These are phyloP conservation scores for Phrynosoma platyrhinos DNA, from an alignment of 2,113 vertebrate species.

Conservation along the genomic window DNA sequence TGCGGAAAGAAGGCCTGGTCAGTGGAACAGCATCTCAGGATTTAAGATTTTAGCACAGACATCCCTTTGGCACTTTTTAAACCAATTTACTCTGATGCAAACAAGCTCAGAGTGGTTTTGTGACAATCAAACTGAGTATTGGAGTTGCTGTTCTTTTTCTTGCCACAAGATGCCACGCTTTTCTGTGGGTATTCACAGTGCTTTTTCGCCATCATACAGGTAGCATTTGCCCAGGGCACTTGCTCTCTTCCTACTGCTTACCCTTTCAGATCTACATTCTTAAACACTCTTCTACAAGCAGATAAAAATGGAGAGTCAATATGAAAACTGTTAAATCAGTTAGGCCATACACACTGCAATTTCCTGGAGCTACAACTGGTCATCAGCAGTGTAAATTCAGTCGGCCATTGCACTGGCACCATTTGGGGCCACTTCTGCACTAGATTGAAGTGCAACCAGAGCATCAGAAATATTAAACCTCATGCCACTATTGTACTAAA, in stretches of 20 bases:
- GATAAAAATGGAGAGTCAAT: neutral
- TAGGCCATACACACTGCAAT: too few relatives aligned
- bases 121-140: neutral
- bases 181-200: neutral
- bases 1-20: neutral
- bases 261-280: neutral
- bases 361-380: neutral
- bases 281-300: neutral
- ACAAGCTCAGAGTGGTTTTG: neutral
- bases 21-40: conserved; percentile 20
- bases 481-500: neutral
- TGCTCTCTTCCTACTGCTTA: too few relatives aligned
- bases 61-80: conserved; percentile 20
- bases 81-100: neutral
- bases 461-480: neutral
- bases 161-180: neutral
- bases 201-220: neutral
- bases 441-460: neutral
- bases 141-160: neutral
- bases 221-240: neutral
- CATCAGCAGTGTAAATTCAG: neutral
- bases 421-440: neutral
- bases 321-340: neutral
- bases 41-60: neutral
- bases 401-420: neutral